Evolutionary conservation across 30 jellyfish, hydroid and myxozoan genomes (phyloP), one percentile per base, ranked within the genome.

Genomic region (Aurelia aurita complex sp. Pacific): DNA sequence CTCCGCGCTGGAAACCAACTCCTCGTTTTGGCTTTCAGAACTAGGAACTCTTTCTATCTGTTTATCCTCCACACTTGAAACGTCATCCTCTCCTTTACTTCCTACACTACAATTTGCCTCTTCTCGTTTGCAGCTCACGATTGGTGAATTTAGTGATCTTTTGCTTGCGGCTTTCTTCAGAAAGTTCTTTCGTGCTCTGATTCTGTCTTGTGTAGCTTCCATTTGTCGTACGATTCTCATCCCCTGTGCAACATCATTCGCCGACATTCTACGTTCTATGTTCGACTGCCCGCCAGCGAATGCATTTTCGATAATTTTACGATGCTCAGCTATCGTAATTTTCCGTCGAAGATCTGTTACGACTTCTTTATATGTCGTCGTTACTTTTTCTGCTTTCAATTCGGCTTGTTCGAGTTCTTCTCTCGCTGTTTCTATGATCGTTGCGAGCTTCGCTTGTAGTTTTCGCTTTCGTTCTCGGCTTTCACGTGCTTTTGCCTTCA

Each of bases 161-260:
- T 61, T 61, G 38, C 70, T 61, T 61, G 32, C 70, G 70, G 10
- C 70, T 61, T 7, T 46, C 57, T 60, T 75, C 16, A 84, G 82
- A 33, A 18, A 46, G 15, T 61, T 42, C 50, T 66, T 73, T 16
- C 93, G 51, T 42, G 93, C 93, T 59, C 66, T 51, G 15, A 84
- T 63, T 11, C 93, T 18, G 42, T 84, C 93, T 15, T 84, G 81
- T 35, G 43, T 54, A n/a, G 93, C 93, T 67, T 84, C 93, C 84
- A 84, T 84, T 42, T 84, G 62, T 23, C 93, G 77, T 2, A 84
- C 59, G 9, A 73, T 15, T 46, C 93, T 40, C 53, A 73, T 10
- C 12, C 93, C 86, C 18, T 66, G 74, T 9, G 93, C 87, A 0
- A 84, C 80, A 10, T n/a, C 51, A 13, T 65, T 64, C n/a, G 17